Percentiles rank a stretch among this genome's conserved stretches.
Evolutionary conservation across 2,113 vertebrate species (phyloP).

Genomic region (Columbina picui): DNA sequence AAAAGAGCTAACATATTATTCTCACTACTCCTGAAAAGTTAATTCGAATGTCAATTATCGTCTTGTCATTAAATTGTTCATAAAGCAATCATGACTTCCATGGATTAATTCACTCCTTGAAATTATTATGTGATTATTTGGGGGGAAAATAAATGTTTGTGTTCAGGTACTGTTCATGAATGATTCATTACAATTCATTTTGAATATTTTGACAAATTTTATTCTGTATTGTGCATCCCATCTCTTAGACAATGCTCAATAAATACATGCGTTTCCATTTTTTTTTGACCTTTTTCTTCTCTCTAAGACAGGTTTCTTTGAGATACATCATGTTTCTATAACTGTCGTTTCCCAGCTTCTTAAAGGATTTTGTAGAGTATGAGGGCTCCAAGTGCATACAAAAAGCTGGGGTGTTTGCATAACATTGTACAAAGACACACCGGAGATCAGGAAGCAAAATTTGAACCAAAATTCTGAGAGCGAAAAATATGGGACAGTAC

Average conservation of each 20-base stretch:
- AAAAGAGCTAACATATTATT: not conserved
- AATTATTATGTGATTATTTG: not conserved
- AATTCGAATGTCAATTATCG: constrained; percentile 19
- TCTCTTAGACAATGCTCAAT: not conserved
- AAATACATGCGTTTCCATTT: fast-evolving
- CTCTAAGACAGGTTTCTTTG: not conserved
- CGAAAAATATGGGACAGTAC: not conserved
- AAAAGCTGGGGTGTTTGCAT: not conserved
- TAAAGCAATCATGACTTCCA: not conserved
- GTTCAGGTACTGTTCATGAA: not conserved
- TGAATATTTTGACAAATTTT: not conserved
- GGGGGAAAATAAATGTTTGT: not conserved
- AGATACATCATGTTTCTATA: not conserved
- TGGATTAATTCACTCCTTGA: not conserved
- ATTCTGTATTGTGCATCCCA: not conserved
- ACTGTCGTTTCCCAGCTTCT: not conserved
- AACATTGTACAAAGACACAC: not conserved
- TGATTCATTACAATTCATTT: not conserved
- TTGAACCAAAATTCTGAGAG: not conserved
- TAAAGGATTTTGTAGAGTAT: not conserved
- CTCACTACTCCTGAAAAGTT: not conserved
- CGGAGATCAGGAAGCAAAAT: not conserved
- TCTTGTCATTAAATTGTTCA: not conserved
- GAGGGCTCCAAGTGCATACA: not conserved
- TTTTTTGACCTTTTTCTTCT: not conserved